Evolutionary conservation across 2,888 invertebrate species (phyloP).

Genomic region (Archips crataeganus): DNA sequence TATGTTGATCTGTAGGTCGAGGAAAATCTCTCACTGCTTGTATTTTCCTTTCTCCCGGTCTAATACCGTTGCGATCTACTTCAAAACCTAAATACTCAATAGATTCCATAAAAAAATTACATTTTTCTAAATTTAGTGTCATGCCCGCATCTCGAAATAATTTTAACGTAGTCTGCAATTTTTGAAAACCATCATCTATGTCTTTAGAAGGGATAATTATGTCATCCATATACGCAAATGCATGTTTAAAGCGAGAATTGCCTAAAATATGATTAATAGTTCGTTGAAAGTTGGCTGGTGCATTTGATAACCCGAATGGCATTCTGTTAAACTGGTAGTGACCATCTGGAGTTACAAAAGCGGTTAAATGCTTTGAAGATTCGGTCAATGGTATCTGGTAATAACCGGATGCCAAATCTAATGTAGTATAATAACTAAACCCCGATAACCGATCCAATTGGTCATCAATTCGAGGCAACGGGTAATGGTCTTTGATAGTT

Average conservation of each 20-base stretch:
- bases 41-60: conserved; percentile 35
- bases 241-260: background rate
- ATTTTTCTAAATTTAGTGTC: conserved; percentile 24
- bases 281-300: conserved; percentile 27
- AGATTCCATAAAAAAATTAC: conserved; percentile 21
- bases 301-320: conserved; percentile 44
- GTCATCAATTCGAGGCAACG: conserved; percentile 45
- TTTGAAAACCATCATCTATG: background rate
- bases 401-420: conserved; percentile 42
- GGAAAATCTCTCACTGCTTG: conserved; percentile 49
- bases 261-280: conserved; percentile 10
- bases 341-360: conserved; percentile 42
- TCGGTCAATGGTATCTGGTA: conserved; percentile 50
- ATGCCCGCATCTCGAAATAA: conserved; percentile 13
- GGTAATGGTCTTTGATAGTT: conserved; percentile 43
- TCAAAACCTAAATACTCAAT: conserved; percentile 27
- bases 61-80: conserved; percentile 26
- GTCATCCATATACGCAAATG: conserved; percentile 27
- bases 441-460: conserved; percentile 6
- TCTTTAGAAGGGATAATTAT: background rate
- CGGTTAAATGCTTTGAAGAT: conserved; percentile 40
- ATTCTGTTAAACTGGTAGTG: conserved; percentile 43
- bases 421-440: conserved; percentile 1
- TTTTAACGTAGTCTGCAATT: background rate
- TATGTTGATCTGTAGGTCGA: conserved; percentile 45